Base-by-base conservation (phyloP, 1,140 invertebrate species). In the Sinella curviseta region DNA sequence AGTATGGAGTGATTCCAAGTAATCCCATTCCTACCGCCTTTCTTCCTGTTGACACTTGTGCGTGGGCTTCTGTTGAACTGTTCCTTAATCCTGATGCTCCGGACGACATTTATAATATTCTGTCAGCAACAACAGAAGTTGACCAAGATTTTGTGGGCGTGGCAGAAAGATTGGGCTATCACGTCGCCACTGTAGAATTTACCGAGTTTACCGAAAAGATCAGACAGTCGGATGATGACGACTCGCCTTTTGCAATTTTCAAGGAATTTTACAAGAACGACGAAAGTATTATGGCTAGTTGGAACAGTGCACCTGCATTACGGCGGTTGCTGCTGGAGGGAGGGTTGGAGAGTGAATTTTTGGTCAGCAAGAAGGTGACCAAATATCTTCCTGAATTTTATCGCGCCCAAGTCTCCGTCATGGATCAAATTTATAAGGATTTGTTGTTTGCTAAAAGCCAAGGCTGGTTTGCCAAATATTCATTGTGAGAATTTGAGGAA, bases 21-120 rank as follows among this genome's bases (percentile, higher is more conserved):
- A 30, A 8, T 12, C 34, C 35, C 3, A 4, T 75, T 39, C 74
- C 35, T 4, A 12, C 39, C 14, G 20, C 17, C 4, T 2, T 48
- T 14, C 34, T 75, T 36, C 35, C 74, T 14, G 74, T 75, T 20
- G 74, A 75, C 36, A 20, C 8, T 17, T 75, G 74, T 75, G 74
- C 74, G 1, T 14, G 14, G 2, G 17, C 24, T n/a, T 39, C 34
- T 36, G 28, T 75, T 17, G 12, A 48, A 4, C 34, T 75, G 20
- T 75, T 75, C 24, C 39, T 75, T 48, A 26, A 75, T 48, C 2
- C 35, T 3, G 1, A 14, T 2, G 33, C 3, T 75, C 3, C 1
- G 14, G 4, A 36, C 24, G 74, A 36, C 4, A 48, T 75, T 2
- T 75, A 48, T 26, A 75, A 75, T 26, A 17, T 75, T 1, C 8